Evolutionary conservation across 2,113 vertebrate species (phyloP), one percentile per base, ranked within the genome.

Genomic region (Phyllopteryx taeniolatus): DNA sequence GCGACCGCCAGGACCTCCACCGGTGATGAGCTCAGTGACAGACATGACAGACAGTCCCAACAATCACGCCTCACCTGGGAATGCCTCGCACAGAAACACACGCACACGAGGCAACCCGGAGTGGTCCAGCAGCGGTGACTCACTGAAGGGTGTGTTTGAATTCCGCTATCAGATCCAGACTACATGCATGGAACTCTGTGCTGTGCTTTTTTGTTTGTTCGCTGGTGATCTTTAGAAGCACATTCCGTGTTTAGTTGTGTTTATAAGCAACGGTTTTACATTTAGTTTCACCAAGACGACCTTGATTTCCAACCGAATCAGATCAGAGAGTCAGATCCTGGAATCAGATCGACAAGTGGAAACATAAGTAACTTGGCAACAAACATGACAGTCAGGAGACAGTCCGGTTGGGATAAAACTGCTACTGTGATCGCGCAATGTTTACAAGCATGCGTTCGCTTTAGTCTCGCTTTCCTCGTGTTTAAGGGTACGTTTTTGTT

Each of bases 21-120:
- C 9, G 51, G 43, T 69, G 78, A 77, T 71, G 59, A 10, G 44
- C 27, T 51, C 54, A 79, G n/a, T 84, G 63, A 88, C 73, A 82
- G 77, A 83, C 74, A 64, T 61, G 75, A 81, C 68, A 80, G 84
- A 76, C 79, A 17, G 12, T 59, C 46, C 19, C 15, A 64, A 76
- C 51, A 47, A 67, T 72, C 84, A 86, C 84, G 70, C 80, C 84
- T 80, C 75, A 81, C 65, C 67, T 82, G 84, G 75, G 86, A 88
- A 88, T 87, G 81, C 72, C 44, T 67, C 44, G 73, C 49, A 71
- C 71, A 39, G 1, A 2, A 9, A 35, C 20, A 61, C 63, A 31
- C 10, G 0, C 42, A 6, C 0, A 27, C 15, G 17, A 42, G 70
- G 65, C 68, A 75, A 81, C 75, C 22, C 61, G 66, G 72, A 62